These are phyloP conservation scores for Atherinosoma microstoma DNA, from an alignment of 2,797 vertebrate genomes.

Conservation along the genomic window DNA sequence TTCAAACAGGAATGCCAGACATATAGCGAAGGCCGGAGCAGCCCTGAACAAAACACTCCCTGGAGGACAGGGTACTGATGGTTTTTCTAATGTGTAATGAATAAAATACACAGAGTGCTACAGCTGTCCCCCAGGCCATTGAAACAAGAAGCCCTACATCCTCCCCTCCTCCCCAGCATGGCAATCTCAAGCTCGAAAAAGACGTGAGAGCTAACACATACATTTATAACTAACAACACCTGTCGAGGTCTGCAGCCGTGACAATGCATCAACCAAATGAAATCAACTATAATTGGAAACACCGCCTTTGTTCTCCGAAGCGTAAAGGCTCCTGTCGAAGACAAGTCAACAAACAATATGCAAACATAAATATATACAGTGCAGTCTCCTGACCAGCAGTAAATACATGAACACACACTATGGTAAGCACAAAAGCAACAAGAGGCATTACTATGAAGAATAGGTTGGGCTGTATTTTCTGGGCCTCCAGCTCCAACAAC, in stretches of 20 bases:
- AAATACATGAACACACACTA: slow-evolving; percentile 29
- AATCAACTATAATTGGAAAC: slow-evolving; percentile 71
- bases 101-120: slow-evolving; percentile 66
- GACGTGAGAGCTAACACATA: slow-evolving; percentile 31
- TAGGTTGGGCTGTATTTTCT: slow-evolving; percentile 46
- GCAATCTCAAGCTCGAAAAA: slow-evolving; percentile 19
- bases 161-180: neutral
- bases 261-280: slow-evolving; percentile 77
- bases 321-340: slow-evolving; percentile 50
- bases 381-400: slow-evolving; percentile 37
- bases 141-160: slow-evolving; percentile 57
- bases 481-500: slow-evolving; percentile 56
- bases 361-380: slow-evolving; percentile 56
- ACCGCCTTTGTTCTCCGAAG: slow-evolving; percentile 70
- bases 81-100: slow-evolving; percentile 76
- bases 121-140: slow-evolving; percentile 62
- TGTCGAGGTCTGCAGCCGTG: slow-evolving; percentile 61
- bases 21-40: slow-evolving; percentile 55
- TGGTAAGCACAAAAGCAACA: slow-evolving; percentile 11
- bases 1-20: slow-evolving; percentile 61
- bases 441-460: slow-evolving; percentile 29
- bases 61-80: slow-evolving; percentile 67
- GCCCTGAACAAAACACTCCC: slow-evolving; percentile 75
- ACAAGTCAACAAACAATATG: slow-evolving; percentile 67
- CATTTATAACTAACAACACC: slow-evolving; percentile 65